Evolutionary conservation across 1,140 invertebrate species (phyloP).

Genomic region (Listronotus bonariensis): DNA sequence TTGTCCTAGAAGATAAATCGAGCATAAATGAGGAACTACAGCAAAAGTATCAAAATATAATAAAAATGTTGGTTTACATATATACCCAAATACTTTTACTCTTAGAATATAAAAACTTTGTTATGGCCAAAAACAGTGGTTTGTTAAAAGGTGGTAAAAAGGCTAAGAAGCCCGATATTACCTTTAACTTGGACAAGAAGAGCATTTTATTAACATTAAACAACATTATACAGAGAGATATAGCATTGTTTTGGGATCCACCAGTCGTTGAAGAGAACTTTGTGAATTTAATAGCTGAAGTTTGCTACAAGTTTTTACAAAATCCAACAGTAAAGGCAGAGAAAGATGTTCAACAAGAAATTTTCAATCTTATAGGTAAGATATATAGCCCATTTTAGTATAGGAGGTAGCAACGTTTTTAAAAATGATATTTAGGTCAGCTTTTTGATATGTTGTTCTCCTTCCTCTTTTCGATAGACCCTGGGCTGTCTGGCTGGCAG

Average conservation of each 20-base stretch:
- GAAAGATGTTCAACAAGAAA: conserved; percentile 61
- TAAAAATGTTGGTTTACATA: conserved; percentile 50
- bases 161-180: conserved; percentile 7
- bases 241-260: conserved; percentile 67
- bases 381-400: too few relatives aligned
- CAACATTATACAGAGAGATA: conserved; percentile 45
- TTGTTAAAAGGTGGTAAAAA: conserved; percentile 33
- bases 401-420: too few relatives aligned
- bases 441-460: too few relatives aligned
- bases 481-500: too few relatives aligned
- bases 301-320: conserved; percentile 71
- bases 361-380: conserved; percentile 60
- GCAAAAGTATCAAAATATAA: conserved; percentile 44
- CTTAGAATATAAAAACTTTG: conserved; percentile 42
- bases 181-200: conserved; percentile 41
- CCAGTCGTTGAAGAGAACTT: conserved; percentile 69
- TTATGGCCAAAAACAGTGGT: conserved; percentile 31
- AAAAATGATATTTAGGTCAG: too few relatives aligned
- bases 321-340: conserved; percentile 59
- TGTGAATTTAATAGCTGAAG: conserved; percentile 63
- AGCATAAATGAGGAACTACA: conserved; percentile 43
- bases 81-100: conserved; percentile 44
- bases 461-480: too few relatives aligned
- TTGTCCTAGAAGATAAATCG: conserved; percentile 46
- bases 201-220: conserved; percentile 39